These are phyloP conservation scores for Bufotes viridis DNA, from an alignment of 2,797 vertebrate genomes.

Conservation along the genomic window DNA sequence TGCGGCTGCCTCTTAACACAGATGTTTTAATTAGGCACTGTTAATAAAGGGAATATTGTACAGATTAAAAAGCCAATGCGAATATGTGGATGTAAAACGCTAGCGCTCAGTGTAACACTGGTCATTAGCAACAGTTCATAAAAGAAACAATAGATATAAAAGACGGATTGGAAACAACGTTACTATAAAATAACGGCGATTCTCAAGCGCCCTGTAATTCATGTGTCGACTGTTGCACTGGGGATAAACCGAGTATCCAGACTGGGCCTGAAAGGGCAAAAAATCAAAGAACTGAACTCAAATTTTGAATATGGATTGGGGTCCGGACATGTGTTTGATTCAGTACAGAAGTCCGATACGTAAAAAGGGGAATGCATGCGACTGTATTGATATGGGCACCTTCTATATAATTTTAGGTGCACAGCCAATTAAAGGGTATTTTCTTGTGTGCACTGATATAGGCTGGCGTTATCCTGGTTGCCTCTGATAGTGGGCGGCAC, in stretches of 20 bases:
- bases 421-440: background rate
- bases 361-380: background rate
- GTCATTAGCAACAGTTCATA: slow-evolving; percentile 77
- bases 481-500: too few relatives aligned
- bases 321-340: background rate
- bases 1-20: slow-evolving; percentile 86
- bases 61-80: slow-evolving; percentile 81
- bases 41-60: slow-evolving; percentile 86
- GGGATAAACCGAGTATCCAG: background rate
- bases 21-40: slow-evolving; percentile 88
- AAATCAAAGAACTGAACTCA: background rate
- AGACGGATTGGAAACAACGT: slow-evolving; percentile 60
- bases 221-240: background rate
- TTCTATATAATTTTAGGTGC: background rate
- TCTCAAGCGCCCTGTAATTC: slow-evolving; percentile 45
- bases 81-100: slow-evolving; percentile 78
- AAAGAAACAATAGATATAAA: slow-evolving; percentile 66
- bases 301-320: background rate
- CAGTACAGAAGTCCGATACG: background rate
- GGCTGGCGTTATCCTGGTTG: background rate
- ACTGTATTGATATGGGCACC: background rate
- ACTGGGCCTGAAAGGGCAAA: background rate
- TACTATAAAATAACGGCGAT: slow-evolving; percentile 55
- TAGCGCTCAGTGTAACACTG: slow-evolving; percentile 75
- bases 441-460: background rate